phyloP scores from a whole-genome alignment of 1,140 invertebrate species.

The Panonychus citri region DNA sequence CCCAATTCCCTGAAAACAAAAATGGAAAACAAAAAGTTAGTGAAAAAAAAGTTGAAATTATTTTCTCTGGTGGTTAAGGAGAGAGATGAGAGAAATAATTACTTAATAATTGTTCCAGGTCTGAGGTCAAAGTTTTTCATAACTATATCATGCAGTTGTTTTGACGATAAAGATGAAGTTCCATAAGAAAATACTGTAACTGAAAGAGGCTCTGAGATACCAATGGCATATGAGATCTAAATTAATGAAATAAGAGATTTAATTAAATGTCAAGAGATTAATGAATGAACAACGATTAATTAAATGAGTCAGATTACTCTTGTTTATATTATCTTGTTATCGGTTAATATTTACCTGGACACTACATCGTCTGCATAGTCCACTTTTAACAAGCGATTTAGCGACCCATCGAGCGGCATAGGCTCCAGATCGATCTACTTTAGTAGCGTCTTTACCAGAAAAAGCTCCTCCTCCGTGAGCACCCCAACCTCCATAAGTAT shows the following conservation, averaged over 20 bases:
- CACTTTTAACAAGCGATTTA: constrained; percentile 71
- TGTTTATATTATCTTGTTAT: no score
- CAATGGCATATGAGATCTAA: constrained; percentile 86
- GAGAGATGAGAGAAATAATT: not conserved
- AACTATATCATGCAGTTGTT: constrained; percentile 68
- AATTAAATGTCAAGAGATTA: no score
- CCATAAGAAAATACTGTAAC: constrained; percentile 93
- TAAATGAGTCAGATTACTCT: not conserved
- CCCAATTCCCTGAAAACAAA: constrained; percentile 55
- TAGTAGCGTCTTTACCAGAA: constrained; percentile 85
- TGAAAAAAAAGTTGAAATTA: no score
- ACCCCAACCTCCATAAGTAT: constrained; percentile 96
- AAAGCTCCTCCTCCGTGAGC: constrained; percentile 93
- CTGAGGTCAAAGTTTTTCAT: constrained; percentile 91
- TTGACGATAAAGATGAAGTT: constrained; percentile 65
- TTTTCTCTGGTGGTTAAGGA: no score
- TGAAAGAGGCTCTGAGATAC: constrained; percentile 79
- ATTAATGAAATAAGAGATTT: no score
- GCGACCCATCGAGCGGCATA: constrained; percentile 92
- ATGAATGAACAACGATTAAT: not conserved
- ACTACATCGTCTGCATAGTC: constrained; percentile 57
- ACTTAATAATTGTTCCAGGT: constrained; percentile 91
- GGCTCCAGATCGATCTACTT: constrained; percentile 84
- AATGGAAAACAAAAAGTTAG: not conserved
- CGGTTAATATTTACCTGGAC: constrained; percentile 40